Percentiles rank a stretch among this genome's conserved stretches.
Evolutionary conservation across 1,140 invertebrate species (phyloP).

Genomic region (Pomacea maculata): DNA sequence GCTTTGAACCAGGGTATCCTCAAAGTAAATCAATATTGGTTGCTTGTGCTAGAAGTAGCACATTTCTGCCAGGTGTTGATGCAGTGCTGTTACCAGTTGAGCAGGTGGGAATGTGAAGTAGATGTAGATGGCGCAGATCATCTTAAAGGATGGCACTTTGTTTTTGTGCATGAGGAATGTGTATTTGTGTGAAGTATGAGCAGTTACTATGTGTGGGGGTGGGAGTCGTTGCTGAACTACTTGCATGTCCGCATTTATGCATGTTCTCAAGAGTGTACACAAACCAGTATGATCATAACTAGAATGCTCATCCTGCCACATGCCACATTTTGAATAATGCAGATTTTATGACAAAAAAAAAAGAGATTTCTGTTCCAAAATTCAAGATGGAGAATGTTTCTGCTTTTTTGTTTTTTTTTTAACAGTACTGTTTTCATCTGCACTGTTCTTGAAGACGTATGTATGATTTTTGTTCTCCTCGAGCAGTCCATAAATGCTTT

Average conservation of each 20-base stretch:
- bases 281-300: conserved; percentile 11
- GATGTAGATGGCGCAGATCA: no score
- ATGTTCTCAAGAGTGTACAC: conserved; percentile 19
- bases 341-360: no score
- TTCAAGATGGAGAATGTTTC: background rate
- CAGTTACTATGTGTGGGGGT: background rate
- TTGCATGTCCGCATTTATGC: conserved; percentile 23
- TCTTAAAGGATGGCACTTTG: background rate
- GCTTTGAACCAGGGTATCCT: no score
- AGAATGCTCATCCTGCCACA: conserved; percentile 19
- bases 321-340: no score
- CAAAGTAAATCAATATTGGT: no score
- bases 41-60: no score
- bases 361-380: background rate
- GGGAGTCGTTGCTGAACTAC: conserved; percentile 15
- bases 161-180: conserved; percentile 4
- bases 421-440: conserved; percentile 6
- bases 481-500: no score
- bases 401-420: background rate
- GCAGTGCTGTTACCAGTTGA: no score
- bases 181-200: background rate
- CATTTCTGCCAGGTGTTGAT: no score
- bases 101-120: no score
- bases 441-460: no score
- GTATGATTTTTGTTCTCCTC: no score